A percentile compares a stretch with the other conserved stretches of the same genome.
These are phyloP conservation scores for Corythucha ciliata DNA, from an alignment of 2,888 invertebrate species.

Conservation along the genomic window DNA sequence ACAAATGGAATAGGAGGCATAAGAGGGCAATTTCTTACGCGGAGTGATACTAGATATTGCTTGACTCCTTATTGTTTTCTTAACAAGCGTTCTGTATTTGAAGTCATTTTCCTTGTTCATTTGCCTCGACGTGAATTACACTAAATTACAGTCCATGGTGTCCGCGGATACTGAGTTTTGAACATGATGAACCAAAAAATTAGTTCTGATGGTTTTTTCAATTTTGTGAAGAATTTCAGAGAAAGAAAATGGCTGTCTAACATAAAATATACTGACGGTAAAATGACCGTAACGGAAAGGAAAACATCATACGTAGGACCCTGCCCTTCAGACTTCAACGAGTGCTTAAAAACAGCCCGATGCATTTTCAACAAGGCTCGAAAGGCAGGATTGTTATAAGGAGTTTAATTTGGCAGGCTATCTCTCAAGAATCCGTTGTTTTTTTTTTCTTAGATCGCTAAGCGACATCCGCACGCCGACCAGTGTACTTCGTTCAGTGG, in stretches of 20 bases:
- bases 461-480: slow-evolving; percentile 63
- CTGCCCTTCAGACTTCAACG: slow-evolving; percentile 64
- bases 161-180: no score
- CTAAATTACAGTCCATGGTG: no score
- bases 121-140: no score
- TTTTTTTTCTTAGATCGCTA: slow-evolving; percentile 47
- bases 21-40: no score
- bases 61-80: no score
- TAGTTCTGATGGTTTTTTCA: no score
- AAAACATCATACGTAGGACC: slow-evolving; percentile 60
- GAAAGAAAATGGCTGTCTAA: slow-evolving; percentile 75
- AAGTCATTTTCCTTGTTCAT: no score
- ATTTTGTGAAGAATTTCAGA: slow-evolving; percentile 59
- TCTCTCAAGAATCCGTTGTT: background rate
- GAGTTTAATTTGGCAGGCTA: background rate
- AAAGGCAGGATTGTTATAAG: slow-evolving; percentile 42
- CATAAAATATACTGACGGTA: slow-evolving; percentile 63
- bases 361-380: slow-evolving; percentile 67
- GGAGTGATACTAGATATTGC: no score
- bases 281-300: slow-evolving; percentile 63
- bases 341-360: slow-evolving; percentile 68
- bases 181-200: no score
- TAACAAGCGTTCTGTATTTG: no score
- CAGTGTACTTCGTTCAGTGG: slow-evolving; percentile 61
- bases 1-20: no score